Conservation (phyloP, 2,888 invertebrate species). For the Allophyes oxyacanthae region DNA sequence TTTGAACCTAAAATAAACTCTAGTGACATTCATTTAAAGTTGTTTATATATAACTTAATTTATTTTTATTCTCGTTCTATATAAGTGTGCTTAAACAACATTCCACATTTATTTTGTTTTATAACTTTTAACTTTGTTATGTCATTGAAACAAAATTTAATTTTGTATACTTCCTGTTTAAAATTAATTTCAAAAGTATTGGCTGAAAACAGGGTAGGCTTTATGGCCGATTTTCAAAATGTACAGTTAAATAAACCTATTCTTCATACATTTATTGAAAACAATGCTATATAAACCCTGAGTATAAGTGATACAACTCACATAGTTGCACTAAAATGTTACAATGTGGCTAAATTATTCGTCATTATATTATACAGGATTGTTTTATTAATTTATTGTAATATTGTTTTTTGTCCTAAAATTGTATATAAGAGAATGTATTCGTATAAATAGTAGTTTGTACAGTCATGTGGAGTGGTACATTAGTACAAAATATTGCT, state of each 20-base stretch:
- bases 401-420: conserved; percentile 26
- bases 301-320: conserved; percentile 11
- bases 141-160: conserved; percentile 23
- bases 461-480: conserved; percentile 81
- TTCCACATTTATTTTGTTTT: conserved; percentile 49
- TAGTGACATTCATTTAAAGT: conserved; percentile 55
- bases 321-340: conserved; percentile 24
- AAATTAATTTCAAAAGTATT: conserved; percentile 26
- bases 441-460: conserved; percentile 59
- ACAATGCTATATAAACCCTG: conserved; percentile 6
- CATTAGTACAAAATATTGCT: conserved; percentile 86
- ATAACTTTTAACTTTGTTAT: conserved; percentile 24
- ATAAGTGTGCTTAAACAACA: conserved; percentile 47
- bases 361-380: conserved; percentile 18
- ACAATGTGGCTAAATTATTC: conserved; percentile 16
- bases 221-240: conserved; percentile 20
- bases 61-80: conserved; percentile 41
- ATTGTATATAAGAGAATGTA: conserved; percentile 53
- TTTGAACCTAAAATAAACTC: conserved; percentile 47
- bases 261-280: conserved; percentile 7
- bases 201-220: conserved; percentile 50
- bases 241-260: conserved; percentile 12
- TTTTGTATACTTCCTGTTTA: conserved; percentile 31
- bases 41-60: conserved; percentile 30
- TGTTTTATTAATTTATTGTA: conserved; percentile 31